phyloP scores from a whole-genome alignment of 2,113 vertebrate genomes.

The Stictonetta naevosa region DNA sequence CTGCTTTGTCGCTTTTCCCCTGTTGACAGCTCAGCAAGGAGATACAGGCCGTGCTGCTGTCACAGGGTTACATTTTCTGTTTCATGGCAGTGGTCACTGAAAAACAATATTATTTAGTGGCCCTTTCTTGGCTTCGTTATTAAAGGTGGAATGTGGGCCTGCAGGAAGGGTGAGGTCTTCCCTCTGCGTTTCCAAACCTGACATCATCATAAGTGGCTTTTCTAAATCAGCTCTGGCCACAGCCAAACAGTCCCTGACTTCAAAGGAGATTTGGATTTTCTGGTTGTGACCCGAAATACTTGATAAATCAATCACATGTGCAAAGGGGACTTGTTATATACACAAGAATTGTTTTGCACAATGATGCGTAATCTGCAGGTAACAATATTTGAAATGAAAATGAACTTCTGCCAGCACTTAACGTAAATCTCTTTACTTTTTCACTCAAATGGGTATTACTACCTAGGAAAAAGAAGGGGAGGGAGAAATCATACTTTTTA shows the following conservation, averaged over 20 bases:
- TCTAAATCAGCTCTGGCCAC: background rate
- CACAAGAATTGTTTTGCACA: background rate
- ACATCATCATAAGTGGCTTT: background rate
- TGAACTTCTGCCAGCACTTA: background rate
- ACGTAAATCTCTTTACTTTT: background rate
- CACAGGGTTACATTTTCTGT: background rate
- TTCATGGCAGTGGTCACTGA: background rate
- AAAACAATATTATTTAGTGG: background rate
- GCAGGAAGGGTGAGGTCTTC: slow-evolving; percentile 65
- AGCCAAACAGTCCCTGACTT: background rate
- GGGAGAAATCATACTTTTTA: background rate
- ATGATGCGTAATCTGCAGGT: accelerated
- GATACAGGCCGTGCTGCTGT: background rate
- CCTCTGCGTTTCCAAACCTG: slow-evolving; percentile 8
- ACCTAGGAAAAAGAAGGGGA: background rate
- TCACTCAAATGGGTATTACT: background rate
- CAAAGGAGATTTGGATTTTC: background rate
- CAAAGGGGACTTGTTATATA: background rate
- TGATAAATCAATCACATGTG: background rate
- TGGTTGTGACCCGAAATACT: background rate
- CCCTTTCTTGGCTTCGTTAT: slow-evolving; percentile 17
- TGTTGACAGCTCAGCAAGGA: background rate
- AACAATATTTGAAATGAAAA: background rate
- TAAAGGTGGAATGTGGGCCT: slow-evolving; percentile 62
- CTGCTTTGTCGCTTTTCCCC: background rate